A percentile compares a stretch with the other conserved stretches of the same genome.
Evolutionary conservation across 2,797 vertebrate genomes (phyloP).

Genomic region (Eulemur albifrons): DNA sequence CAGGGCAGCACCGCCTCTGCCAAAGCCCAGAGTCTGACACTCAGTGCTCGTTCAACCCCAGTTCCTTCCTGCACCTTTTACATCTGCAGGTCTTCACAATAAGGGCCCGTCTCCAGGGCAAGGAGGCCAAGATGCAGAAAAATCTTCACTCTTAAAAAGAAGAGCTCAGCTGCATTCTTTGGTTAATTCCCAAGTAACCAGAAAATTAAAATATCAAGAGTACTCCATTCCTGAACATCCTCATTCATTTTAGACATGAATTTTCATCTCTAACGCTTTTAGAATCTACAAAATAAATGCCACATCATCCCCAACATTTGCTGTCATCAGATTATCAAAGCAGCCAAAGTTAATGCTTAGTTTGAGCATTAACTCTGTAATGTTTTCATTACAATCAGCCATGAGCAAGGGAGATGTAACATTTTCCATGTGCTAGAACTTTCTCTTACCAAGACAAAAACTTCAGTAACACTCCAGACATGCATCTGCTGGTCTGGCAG

Average conservation of each 20-base stretch:
- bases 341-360: neutral
- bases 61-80: fast-evolving
- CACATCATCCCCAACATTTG: neutral
- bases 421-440: neutral
- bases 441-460: neutral
- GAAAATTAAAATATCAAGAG: neutral
- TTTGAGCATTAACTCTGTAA: neutral
- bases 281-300: neutral
- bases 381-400: neutral
- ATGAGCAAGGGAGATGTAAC: neutral
- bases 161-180: neutral
- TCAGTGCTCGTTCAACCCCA: neutral
- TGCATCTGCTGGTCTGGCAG: neutral
- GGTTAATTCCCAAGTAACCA: neutral
- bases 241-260: neutral
- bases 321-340: neutral
- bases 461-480: neutral
- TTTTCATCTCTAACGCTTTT: neutral
- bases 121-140: neutral
- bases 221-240: neutral
- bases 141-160: neutral
- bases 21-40: neutral
- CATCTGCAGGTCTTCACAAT: neutral
- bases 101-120: neutral
- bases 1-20: neutral